phyloP scores from a whole-genome alignment of 2,888 invertebrate species.

The Chrysolina oricalcia region DNA sequence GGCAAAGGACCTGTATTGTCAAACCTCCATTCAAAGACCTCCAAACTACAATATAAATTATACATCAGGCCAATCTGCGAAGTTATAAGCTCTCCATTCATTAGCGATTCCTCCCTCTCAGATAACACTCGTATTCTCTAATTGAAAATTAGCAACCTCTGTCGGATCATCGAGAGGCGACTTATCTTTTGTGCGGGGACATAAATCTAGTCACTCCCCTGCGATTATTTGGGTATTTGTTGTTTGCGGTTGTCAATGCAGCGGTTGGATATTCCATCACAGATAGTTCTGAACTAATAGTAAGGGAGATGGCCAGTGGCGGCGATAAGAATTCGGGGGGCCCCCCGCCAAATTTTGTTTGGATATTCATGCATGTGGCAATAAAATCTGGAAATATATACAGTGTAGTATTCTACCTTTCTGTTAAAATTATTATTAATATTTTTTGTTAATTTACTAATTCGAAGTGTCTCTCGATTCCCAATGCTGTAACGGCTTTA shows the following conservation, averaged over 20 bases:
- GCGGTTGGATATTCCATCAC: not conserved
- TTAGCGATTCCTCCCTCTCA: not conserved
- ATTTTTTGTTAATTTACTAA: too few species aligned
- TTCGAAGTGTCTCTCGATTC: too few species aligned
- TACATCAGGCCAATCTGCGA: slow-evolving; percentile 13
- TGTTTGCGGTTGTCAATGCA: slow-evolving; percentile 1
- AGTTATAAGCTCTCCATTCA: slow-evolving; percentile 13
- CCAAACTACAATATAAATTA: slow-evolving; percentile 16
- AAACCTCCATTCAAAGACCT: not conserved
- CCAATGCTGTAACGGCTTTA: too few species aligned
- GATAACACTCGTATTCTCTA: slow-evolving; percentile 17
- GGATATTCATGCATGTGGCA: too few species aligned
- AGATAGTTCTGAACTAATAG: not conserved
- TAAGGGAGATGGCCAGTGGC: too few species aligned
- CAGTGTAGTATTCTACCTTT: too few species aligned
- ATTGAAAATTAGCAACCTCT: slow-evolving; percentile 25
- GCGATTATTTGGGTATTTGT: slow-evolving; percentile 3
- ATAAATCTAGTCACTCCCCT: slow-evolving; percentile 6
- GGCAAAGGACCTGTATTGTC: slow-evolving; percentile 7
- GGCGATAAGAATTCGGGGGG: too few species aligned
- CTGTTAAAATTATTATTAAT: too few species aligned
- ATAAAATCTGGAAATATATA: too few species aligned
- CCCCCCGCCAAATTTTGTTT: too few species aligned
- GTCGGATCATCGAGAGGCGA: not conserved
- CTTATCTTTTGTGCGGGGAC: slow-evolving; percentile 20